phyloP scores from a whole-genome alignment of 2,797 vertebrate genomes.

The Malurus leucopterus region DNA sequence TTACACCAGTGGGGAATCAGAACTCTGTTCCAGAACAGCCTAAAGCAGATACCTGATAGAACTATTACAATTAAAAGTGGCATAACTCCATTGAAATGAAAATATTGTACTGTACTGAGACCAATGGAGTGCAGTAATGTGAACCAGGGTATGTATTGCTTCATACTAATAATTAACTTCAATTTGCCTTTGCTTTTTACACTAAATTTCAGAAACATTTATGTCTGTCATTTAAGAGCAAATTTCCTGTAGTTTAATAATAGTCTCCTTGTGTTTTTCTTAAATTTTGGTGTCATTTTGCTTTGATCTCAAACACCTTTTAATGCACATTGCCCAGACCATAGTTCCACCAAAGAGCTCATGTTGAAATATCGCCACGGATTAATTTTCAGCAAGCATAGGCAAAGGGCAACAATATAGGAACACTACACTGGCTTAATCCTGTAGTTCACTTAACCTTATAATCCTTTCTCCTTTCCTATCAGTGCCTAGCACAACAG shows the following conservation, averaged over 20 bases:
- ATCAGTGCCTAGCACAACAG: background rate
- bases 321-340: background rate
- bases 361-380: background rate
- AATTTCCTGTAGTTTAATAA: background rate
- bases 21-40: background rate
- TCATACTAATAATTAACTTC: background rate
- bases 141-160: background rate
- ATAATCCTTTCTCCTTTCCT: background rate
- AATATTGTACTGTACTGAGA: background rate
- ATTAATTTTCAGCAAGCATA: background rate
- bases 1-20: background rate
- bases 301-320: background rate
- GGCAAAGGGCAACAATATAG: background rate
- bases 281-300: background rate
- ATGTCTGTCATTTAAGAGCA: background rate
- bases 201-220: background rate
- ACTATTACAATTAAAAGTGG: slow-evolving; percentile 6
- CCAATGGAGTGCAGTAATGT: background rate
- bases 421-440: background rate
- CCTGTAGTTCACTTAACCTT: background rate
- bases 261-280: background rate
- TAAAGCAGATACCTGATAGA: background rate
- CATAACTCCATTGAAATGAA: background rate
- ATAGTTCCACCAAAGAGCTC: background rate
- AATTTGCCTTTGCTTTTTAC: background rate